Evolutionary conservation across 2,113 vertebrate genomes (phyloP), one percentile per base, ranked within the genome.

Genomic region (Crotophaga sulcirostris): DNA sequence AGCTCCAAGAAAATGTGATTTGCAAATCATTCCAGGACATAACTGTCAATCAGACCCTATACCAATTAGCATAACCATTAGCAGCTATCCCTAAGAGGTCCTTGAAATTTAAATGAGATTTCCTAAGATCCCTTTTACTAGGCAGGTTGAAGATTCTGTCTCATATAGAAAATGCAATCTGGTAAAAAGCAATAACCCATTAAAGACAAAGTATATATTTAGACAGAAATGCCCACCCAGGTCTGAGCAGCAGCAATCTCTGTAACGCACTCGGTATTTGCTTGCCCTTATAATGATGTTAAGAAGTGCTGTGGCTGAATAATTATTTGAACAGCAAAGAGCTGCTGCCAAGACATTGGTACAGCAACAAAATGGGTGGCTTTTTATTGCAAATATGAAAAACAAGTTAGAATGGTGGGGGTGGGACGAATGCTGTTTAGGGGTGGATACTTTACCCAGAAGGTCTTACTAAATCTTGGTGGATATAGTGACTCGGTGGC

Each of bases 1-100:
- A 97, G 96, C 96, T 97, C 95, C 96, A 97, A 94, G 97, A 97
- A 98, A 97, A 98, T 97, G 97, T 84, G 92, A 97, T 98, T 98
- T 98, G 95, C 63, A 97, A 98, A 97, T 97, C 96, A 98, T 97
- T 97, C 96, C 76, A 29, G 78, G 96, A 96, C 93, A 95, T 96
- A 97, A 98, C 98, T 98, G 98, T 98, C 98, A 98, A 92, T 98
- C 97, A 97, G 94, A 96, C 93, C 92, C 93, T 90, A 78, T 96
- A 93, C 88, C 96, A 97, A 95, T 97, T 98, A 98, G 84, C 96
- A 96, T 91, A 96, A 85, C 92, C 95, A 94, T 97, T 95, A 97
- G 86, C 70, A 55, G 20, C 96, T 97, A 92, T 97, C 95, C 95
- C 91, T 94, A 94, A 97, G 96, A 97, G 92, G 93, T 95, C 84